A percentile compares a stretch with the other conserved stretches of the same genome.
Conservation (phyloP, 2,113 vertebrate species). For the Peromyscus leucopus region DNA sequence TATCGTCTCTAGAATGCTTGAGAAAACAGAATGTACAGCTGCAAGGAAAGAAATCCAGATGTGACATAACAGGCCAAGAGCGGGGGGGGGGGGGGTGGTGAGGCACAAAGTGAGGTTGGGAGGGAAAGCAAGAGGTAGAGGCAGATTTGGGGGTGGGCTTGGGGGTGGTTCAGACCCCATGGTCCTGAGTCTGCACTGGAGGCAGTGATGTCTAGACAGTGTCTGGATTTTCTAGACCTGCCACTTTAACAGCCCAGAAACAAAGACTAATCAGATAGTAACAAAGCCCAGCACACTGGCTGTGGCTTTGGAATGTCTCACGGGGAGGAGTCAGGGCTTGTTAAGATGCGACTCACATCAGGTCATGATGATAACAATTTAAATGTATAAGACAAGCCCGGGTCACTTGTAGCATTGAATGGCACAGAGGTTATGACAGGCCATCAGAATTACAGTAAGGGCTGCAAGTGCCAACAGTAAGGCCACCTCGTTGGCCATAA, state of each 20-base stretch:
- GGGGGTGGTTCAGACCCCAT: neutral
- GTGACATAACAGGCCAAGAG: neutral
- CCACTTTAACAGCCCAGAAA: constrained; percentile 12
- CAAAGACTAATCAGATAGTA: neutral
- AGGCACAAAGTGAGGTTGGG: neutral
- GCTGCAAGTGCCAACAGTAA: neutral
- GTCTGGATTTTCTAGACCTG: neutral
- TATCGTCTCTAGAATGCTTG: neutral
- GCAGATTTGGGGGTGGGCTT: no score
- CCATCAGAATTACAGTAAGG: neutral
- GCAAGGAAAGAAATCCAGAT: neutral
- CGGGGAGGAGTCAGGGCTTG: neutral
- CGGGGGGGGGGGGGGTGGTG: no score
- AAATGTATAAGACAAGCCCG: neutral
- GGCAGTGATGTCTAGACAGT: neutral
- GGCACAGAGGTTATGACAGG: neutral
- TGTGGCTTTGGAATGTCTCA: neutral
- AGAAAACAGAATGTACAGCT: neutral
- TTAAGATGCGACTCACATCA: neutral
- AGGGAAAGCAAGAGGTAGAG: neutral
- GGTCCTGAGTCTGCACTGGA: neutral
- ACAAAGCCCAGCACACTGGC: neutral
- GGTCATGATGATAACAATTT: neutral
- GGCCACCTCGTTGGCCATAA: neutral
- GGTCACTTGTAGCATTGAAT: neutral